Evolutionary conservation across 2,888 invertebrate genomes (phyloP).

Genomic region (Nephrotoma appendiculata): DNA sequence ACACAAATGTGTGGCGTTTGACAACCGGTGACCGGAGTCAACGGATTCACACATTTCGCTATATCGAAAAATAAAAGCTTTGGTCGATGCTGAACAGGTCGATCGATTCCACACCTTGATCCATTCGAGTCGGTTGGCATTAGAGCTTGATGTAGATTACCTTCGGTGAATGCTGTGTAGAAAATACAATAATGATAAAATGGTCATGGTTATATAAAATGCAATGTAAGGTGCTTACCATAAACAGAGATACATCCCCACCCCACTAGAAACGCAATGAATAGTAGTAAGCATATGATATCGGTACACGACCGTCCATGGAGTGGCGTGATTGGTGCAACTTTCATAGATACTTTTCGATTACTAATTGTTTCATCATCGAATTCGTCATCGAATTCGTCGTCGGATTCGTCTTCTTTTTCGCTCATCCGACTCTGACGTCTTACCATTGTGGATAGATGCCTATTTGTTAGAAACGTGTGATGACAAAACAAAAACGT

Average conservation of each 20-base stretch:
- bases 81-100: slow-evolving; percentile 45
- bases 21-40: slow-evolving; percentile 61
- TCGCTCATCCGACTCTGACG: neutral
- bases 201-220: neutral
- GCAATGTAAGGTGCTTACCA: slow-evolving; percentile 37
- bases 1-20: slow-evolving; percentile 66
- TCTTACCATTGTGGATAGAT: too few species aligned
- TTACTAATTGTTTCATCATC: neutral
- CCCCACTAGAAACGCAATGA: slow-evolving; percentile 59
- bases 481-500: too few species aligned
- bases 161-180: slow-evolving; percentile 49
- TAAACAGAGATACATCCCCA: slow-evolving; percentile 69
- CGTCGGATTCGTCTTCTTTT: neutral
- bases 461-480: too few species aligned
- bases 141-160: slow-evolving; percentile 58
- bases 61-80: slow-evolving; percentile 76
- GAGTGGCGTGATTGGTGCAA: slow-evolving; percentile 34
- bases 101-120: slow-evolving; percentile 63
- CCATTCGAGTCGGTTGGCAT: slow-evolving; percentile 73
- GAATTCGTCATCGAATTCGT: too few species aligned
- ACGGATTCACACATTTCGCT: slow-evolving; percentile 51
- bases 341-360: neutral
- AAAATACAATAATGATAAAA: neutral
- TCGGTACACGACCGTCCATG: slow-evolving; percentile 81
- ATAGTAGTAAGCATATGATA: slow-evolving; percentile 66